These are phyloP conservation scores for Fringilla coelebs DNA, from an alignment of 2,797 vertebrate genomes.

Conservation along the genomic window DNA sequence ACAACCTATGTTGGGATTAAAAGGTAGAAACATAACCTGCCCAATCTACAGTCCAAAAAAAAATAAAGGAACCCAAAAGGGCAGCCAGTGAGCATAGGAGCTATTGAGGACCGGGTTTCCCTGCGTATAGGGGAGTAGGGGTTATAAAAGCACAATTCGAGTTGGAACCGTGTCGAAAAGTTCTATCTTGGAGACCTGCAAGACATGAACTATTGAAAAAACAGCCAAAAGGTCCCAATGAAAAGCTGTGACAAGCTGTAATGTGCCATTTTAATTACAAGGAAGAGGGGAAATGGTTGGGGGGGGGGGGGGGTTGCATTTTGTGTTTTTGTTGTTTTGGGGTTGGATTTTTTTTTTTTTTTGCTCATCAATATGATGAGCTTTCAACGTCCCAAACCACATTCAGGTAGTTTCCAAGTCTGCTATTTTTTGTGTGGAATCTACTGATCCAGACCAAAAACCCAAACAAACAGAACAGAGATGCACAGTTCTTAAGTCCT, in stretches of 20 bases:
- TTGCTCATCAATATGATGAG: constrained; percentile 99
- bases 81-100: constrained; percentile 8
- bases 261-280: constrained; percentile 88
- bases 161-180: neutral
- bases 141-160: neutral
- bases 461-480: constrained; percentile 82
- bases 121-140: neutral
- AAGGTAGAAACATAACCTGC: neutral
- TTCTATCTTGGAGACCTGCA: constrained; percentile 46
- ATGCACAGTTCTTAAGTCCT: constrained; percentile 83
- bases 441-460: constrained; percentile 73
- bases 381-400: constrained; percentile 90
- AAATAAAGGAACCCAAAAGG: neutral
- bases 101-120: neutral
- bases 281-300: constrained; percentile 73
- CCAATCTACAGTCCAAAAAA: constrained; percentile 40
- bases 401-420: constrained; percentile 81
- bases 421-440: constrained; percentile 69
- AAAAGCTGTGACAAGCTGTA: constrained; percentile 85
- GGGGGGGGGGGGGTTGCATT: neutral
- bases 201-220: constrained; percentile 72
- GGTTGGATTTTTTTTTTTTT: constrained; percentile 57
- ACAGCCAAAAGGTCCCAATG: constrained; percentile 86
- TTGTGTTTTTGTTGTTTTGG: neutral
- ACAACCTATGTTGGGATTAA: neutral